Conservation (phyloP, 2,113 vertebrate genomes). For the Bettongia penicillata region DNA sequence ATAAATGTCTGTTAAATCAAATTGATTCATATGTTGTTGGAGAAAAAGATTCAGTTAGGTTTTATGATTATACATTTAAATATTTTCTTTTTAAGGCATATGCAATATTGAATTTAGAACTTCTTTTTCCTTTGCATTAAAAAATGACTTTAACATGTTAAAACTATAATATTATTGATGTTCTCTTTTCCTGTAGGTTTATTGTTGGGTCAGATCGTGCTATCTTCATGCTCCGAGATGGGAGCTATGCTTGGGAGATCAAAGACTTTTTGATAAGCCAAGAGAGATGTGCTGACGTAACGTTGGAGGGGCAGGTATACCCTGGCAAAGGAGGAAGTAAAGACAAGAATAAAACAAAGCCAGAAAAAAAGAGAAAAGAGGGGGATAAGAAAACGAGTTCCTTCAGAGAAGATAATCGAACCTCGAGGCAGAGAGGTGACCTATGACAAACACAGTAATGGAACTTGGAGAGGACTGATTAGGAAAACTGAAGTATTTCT, state of each 20-base stretch:
- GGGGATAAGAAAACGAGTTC: constrained; percentile 72
- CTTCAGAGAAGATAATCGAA: constrained; percentile 84
- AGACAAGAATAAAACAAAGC: constrained; percentile 84
- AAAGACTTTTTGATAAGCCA: constrained; percentile 95
- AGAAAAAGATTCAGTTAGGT: not conserved
- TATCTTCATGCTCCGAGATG: constrained; percentile 98
- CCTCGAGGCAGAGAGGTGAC: constrained; percentile 85
- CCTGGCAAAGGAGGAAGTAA: constrained; percentile 90
- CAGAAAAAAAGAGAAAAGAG: constrained; percentile 87
- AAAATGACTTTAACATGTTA: not conserved
- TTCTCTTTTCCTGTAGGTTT: constrained; percentile 83
- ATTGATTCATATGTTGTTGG: not conserved
- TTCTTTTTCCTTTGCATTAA: not conserved
- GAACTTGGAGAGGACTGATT: not conserved
- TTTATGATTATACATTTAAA: not conserved
- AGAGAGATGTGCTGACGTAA: constrained; percentile 94
- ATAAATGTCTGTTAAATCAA: not conserved
- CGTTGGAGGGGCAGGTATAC: constrained; percentile 97
- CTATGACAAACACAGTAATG: constrained; percentile 80
- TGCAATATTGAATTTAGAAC: not conserved
- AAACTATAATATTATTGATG: not conserved
- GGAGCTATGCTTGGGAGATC: constrained; percentile 96
- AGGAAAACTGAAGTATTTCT: not conserved
- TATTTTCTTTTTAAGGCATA: not conserved
- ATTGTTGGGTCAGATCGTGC: constrained; percentile 97